Percentiles rank a stretch among this genome's conserved stretches.
Evolutionary conservation across 2,888 invertebrate genomes (phyloP).

Genomic region (Synergus japonicus): DNA sequence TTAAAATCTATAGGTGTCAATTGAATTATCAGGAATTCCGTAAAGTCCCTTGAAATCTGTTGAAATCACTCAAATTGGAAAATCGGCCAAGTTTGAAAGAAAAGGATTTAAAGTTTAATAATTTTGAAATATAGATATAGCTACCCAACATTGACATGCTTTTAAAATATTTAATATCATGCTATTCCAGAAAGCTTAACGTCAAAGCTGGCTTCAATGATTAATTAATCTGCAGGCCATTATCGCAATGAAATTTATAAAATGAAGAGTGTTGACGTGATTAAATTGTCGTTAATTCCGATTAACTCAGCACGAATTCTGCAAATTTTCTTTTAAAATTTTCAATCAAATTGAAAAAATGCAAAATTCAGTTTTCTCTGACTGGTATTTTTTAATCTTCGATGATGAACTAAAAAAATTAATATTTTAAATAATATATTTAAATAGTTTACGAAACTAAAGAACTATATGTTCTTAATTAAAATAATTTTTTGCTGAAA

Average conservation of each 20-base stretch:
- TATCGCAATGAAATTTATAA: neutral
- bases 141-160: neutral
- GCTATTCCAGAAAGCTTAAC: constrained; percentile 1
- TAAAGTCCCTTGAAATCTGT: too few species aligned
- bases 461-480: too few species aligned
- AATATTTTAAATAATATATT: too few species aligned
- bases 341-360: neutral
- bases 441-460: too few species aligned
- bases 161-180: neutral
- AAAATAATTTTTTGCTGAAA: neutral
- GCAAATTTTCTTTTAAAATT: neutral
- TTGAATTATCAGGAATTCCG: too few species aligned
- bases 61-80: too few species aligned
- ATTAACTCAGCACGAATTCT: neutral
- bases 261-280: neutral
- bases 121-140: too few species aligned
- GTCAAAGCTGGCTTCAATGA: neutral
- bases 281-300: neutral
- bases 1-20: too few species aligned
- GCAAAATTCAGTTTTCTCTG: neutral
- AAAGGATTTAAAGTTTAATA: too few species aligned
- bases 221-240: neutral
- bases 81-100: too few species aligned
- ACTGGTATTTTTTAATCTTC: neutral
- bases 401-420: too few species aligned